These are phyloP conservation scores for Tamias sibiricus DNA, from an alignment of 2,113 vertebrate genomes.

Conservation along the genomic window DNA sequence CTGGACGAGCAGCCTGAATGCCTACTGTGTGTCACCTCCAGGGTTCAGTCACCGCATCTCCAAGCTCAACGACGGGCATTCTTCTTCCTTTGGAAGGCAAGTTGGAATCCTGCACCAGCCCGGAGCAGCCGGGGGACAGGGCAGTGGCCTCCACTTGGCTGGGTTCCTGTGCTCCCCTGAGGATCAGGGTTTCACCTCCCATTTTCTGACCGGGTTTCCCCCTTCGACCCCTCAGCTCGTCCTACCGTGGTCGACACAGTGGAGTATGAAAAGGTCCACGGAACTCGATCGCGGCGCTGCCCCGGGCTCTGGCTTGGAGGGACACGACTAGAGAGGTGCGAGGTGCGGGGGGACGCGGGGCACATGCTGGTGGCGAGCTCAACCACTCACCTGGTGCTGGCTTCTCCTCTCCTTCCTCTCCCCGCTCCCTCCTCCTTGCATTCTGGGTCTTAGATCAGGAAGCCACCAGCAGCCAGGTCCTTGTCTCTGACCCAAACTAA, in stretches of 20 bases:
- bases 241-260: background rate
- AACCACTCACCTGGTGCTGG: too few species aligned
- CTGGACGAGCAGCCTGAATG: background rate
- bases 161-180: background rate
- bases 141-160: accelerated
- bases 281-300: background rate
- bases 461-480: background rate
- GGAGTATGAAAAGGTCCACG: background rate
- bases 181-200: background rate
- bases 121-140: background rate
- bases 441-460: too few species aligned
- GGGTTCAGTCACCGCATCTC: background rate
- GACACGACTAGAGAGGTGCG: background rate
- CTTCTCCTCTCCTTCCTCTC: too few species aligned
- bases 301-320: too few species aligned
- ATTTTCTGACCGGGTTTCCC: background rate
- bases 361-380: too few species aligned
- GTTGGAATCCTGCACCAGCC: background rate
- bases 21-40: background rate
- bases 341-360: background rate
- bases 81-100: accelerated
- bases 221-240: background rate
- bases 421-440: background rate
- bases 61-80: background rate
- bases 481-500: background rate